Evolutionary conservation across 1,140 invertebrate genomes (phyloP), one percentile per base, ranked within the genome.

Genomic region (Pomacea maculata): DNA sequence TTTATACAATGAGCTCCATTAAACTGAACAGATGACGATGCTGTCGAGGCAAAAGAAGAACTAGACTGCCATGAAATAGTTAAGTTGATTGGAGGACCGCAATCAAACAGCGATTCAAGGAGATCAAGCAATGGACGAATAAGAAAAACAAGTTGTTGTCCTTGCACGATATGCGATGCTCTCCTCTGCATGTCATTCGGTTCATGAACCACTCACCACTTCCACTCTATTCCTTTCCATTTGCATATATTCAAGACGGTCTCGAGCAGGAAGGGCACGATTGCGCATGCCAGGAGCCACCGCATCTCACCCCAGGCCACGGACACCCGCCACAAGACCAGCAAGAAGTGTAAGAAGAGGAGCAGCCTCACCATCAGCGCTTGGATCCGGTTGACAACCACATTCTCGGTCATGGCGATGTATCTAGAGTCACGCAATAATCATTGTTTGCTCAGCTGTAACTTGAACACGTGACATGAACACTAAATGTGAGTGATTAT

Each of bases 201-300:
- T 55, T 57, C 12, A 25, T 17, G 64, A 34, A 61, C 2, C 52
- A 83, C 84, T 83, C 82, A 89, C 88, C 86, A 88, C 81, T 88
- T 87, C 83, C 86, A 88, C 82, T 88, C 88, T 72, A 85, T 79
- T 72, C 87, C 87, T 80, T 88, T 85, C n/a, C 85, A 77, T 57
- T 83, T 83, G 17, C 83, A 68, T 17, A 88, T 76, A 10, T 85
- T 88, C 15, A 88, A 75, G 14, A 86, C 55, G 52, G 83, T 82
- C 79, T 90, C 89, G 19, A 85, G 73, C 2, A 88, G 52, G 45
- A 89, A 76, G 3, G 83, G 83, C 9, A 87, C 71, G 64, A 87
- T 81, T 14, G 82, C 84, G 25, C 84, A 45, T 19, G 84, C 78
- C 78, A 89, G 83, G 61, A 86, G 75, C 87, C 87, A 88, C n/a